These are phyloP conservation scores for Anser brachyrhynchus DNA, from an alignment of 2,113 vertebrate genomes.

Conservation along the genomic window DNA sequence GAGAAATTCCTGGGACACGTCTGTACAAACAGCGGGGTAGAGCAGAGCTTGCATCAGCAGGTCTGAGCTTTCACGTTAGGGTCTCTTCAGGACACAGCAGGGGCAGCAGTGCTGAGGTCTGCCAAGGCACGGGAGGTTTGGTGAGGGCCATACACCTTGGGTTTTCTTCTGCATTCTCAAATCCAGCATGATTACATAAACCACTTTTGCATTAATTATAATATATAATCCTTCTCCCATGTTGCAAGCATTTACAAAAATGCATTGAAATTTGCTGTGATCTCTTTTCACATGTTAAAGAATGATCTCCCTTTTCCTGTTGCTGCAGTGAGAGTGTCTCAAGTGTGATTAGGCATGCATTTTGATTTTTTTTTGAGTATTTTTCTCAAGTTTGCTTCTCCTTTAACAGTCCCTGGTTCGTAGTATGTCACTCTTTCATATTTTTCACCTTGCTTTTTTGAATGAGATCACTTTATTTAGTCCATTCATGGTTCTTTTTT, in stretches of 20 bases:
- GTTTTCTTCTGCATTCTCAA: background rate
- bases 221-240: background rate
- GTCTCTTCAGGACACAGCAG: background rate
- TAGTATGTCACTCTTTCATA: background rate
- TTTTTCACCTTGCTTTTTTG: background rate
- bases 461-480: background rate
- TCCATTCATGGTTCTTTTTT: background rate
- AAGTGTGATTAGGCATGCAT: background rate
- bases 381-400: background rate
- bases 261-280: background rate
- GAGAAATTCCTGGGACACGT: background rate
- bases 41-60: background rate
- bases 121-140: background rate
- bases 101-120: background rate
- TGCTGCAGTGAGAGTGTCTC: background rate
- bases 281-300: background rate
- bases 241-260: background rate
- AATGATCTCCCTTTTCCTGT: background rate
- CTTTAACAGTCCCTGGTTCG: background rate
- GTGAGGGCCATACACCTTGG: background rate
- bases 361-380: background rate
- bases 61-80: background rate
- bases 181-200: background rate
- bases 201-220: background rate
- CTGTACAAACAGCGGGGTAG: background rate